Conservation (phyloP, 2,888 invertebrate species). For the Caenorhabditis parvicauda region DNA sequence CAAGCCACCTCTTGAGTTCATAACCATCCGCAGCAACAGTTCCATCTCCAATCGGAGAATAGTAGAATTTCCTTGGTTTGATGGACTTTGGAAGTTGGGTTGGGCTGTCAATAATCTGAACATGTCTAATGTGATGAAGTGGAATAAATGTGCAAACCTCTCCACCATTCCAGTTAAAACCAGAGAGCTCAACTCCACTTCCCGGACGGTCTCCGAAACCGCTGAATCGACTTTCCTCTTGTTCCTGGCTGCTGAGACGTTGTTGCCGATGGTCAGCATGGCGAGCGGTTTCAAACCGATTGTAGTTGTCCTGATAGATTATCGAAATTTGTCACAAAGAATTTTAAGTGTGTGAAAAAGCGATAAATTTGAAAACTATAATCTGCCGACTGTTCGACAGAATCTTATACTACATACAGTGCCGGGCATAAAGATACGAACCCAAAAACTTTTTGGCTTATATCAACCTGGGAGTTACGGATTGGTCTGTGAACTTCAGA, state of each 20-base stretch:
- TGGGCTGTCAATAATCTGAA: constrained; percentile 51
- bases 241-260: constrained; percentile 28
- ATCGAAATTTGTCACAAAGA: constrained; percentile 1
- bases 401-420: no score
- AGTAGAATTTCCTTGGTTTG: constrained; percentile 56
- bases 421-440: no score
- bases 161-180: constrained; percentile 57
- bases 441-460: no score
- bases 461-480: no score
- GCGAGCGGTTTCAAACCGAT: constrained; percentile 55
- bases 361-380: no score
- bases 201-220: constrained; percentile 59
- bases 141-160: constrained; percentile 34
- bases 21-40: constrained; percentile 58
- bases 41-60: constrained; percentile 60
- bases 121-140: background rate
- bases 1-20: constrained; percentile 49
- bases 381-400: no score
- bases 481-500: no score
- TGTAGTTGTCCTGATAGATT: constrained; percentile 55
- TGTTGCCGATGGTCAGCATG: constrained; percentile 24
- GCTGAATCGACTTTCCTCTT: constrained; percentile 51
- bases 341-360: constrained; percentile 3
- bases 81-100: constrained; percentile 42
- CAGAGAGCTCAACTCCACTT: constrained; percentile 55